Evolutionary conservation across 2,797 vertebrate genomes (phyloP).

Genomic region (Pelochelys cantorii): DNA sequence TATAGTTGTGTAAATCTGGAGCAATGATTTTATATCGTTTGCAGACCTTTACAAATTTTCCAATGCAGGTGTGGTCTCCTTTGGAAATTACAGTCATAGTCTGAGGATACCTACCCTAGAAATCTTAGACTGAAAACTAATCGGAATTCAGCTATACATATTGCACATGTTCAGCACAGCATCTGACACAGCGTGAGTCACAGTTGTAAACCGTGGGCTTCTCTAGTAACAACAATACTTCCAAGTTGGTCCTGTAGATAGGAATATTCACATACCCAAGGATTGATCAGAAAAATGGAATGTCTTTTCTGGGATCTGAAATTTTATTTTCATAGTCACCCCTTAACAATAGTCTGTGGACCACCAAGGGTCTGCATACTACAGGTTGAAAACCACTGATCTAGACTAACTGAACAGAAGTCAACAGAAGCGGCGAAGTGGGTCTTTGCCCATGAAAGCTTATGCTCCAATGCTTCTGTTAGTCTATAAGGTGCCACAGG

Average conservation of each 20-base stretch:
- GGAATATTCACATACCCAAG: not conserved
- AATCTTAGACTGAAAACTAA: not conserved
- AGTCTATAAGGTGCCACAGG: no score
- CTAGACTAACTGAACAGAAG: not conserved
- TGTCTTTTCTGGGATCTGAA: not conserved
- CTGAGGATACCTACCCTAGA: not conserved
- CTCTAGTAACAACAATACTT: not conserved
- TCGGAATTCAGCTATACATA: not conserved
- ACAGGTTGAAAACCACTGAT: not conserved
- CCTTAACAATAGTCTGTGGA: not conserved
- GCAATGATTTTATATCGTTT: not conserved
- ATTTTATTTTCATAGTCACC: not conserved
- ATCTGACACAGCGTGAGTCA: not conserved
- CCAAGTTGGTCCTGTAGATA: not conserved
- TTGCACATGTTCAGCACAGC: not conserved
- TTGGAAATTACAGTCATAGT: not conserved
- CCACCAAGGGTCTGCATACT: not conserved
- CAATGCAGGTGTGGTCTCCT: not conserved
- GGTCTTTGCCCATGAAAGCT: no score
- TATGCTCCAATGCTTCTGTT: no score
- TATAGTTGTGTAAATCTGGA: not conserved
- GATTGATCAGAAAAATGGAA: not conserved
- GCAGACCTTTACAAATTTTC: not conserved
- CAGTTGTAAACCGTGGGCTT: not conserved
- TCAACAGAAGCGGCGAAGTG: no score